Evolutionary conservation across 2,888 invertebrate species (phyloP).

Genomic region (Amiota minor): DNA sequence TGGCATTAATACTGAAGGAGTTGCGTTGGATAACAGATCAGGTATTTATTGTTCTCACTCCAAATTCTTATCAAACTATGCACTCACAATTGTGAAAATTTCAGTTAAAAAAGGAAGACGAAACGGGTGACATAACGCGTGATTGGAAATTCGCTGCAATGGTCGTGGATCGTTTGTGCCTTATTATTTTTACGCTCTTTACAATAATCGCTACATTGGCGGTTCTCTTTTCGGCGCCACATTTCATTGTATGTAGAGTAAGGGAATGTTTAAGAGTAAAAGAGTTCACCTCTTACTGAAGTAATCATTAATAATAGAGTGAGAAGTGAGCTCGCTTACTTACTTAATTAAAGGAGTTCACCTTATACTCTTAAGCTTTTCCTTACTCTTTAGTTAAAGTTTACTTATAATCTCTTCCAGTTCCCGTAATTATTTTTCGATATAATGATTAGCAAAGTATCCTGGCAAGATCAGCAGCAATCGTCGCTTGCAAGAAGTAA

Average conservation of each 20-base stretch:
- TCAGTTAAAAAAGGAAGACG: conserved; percentile 92
- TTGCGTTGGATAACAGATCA: conserved; percentile 92
- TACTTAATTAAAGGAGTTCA: neutral
- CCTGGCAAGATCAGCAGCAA: too few species aligned
- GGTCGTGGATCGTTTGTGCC: conserved; percentile 99
- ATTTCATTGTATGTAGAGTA: conserved; percentile 84
- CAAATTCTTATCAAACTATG: too few species aligned
- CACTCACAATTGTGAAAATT: conserved; percentile 47
- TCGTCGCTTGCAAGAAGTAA: too few species aligned
- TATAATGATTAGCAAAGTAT: too few species aligned
- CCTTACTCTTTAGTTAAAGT: conserved; percentile 49
- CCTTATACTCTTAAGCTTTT: neutral
- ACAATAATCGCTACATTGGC: conserved; percentile 97
- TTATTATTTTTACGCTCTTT: conserved; percentile 98
- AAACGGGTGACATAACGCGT: conserved; percentile 92
- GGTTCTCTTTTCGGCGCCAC: conserved; percentile 95
- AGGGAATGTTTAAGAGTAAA: neutral
- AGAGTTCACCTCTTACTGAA: too few species aligned
- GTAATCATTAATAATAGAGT: too few species aligned
- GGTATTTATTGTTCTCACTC: too few species aligned
- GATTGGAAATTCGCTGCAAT: conserved; percentile 99
- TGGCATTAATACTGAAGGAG: conserved; percentile 94
- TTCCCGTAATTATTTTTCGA: too few species aligned
- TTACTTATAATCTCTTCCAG: conserved; percentile 57
- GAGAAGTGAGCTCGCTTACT: neutral